Evolutionary conservation across 2,113 vertebrate genomes (phyloP).

Genomic region (Crotalus helleri): DNA sequence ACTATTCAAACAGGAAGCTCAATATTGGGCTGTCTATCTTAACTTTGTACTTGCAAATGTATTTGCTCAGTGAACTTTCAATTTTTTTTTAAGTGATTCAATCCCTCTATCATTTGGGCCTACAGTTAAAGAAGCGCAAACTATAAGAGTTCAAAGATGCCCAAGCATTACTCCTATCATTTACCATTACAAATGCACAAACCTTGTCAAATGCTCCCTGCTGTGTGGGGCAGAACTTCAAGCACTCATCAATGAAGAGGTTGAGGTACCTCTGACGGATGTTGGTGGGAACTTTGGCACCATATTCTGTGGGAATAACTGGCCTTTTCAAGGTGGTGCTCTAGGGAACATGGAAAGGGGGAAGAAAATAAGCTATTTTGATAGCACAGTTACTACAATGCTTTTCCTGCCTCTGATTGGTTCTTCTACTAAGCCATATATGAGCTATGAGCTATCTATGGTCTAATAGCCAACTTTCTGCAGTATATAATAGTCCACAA

Average conservation of each 20-base stretch:
- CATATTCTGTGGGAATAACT: slow-evolving; percentile 90
- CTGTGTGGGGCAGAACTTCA: slow-evolving; percentile 83
- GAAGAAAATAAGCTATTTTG: slow-evolving; percentile 14
- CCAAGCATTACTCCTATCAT: not conserved
- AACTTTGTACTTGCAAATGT: not conserved
- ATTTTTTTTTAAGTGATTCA: not conserved
- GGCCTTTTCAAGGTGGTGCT: slow-evolving; percentile 87
- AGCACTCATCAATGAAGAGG: slow-evolving; percentile 92
- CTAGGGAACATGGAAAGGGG: slow-evolving; percentile 60
- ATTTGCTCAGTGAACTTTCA: not conserved
- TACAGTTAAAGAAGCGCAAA: not conserved
- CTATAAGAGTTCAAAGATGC: not conserved
- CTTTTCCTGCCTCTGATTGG: not conserved
- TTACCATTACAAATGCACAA: not conserved
- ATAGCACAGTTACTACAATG: not conserved
- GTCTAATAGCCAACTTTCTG: not conserved
- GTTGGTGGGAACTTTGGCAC: slow-evolving; percentile 91
- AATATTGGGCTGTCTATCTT: not conserved
- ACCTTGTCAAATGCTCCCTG: slow-evolving; percentile 88
- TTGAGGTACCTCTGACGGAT: slow-evolving; percentile 95
- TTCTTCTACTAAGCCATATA: not conserved
- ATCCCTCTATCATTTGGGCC: not conserved
- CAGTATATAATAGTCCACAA: not conserved
- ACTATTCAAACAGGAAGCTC: not conserved
- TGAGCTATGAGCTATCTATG: not conserved